These are phyloP conservation scores for Notospermus geniculatus DNA, from an alignment of 1,140 invertebrate genomes.

Conservation along the genomic window DNA sequence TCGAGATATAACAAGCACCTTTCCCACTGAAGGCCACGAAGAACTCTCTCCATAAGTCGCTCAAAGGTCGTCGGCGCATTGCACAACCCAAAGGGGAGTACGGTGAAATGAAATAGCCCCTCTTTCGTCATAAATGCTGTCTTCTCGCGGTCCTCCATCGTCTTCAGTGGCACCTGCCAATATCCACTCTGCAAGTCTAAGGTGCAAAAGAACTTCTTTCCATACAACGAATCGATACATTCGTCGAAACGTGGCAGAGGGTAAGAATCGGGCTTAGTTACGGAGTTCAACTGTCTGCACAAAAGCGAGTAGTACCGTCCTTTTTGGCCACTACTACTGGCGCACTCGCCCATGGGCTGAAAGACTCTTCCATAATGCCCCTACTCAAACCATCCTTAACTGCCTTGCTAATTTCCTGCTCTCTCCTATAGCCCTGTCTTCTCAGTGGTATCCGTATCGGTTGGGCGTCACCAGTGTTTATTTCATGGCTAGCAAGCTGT, in stretches of 20 bases:
- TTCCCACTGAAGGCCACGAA: conserved; percentile 2
- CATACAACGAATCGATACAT: conserved; percentile 10
- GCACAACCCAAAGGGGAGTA: conserved; percentile 11
- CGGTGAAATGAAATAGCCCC: conserved; percentile 12
- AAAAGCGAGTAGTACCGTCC: conserved; percentile 33
- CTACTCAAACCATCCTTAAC: conserved; percentile 27
- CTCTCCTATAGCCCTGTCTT: too few relatives aligned
- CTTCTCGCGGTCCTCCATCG: conserved; percentile 15
- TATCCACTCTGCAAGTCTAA: conserved; percentile 29
- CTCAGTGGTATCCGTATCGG: too few relatives aligned
- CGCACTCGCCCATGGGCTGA: conserved; percentile 11
- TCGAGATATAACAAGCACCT: conserved; percentile 9
- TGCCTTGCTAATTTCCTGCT: conserved; percentile 12
- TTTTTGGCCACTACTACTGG: conserved; percentile 11
- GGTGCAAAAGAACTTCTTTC: conserved; percentile 18
- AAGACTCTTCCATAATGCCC: conserved; percentile 11
- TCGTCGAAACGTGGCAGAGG: conserved; percentile 18
- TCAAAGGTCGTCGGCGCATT: conserved; percentile 19
- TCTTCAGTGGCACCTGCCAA: conserved; percentile 37
- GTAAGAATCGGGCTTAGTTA: conserved; percentile 18
- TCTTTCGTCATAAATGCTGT: conserved; percentile 18
- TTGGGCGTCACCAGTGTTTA: too few relatives aligned
- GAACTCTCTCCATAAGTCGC: conserved; percentile 12
- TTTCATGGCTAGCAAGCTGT: too few relatives aligned
- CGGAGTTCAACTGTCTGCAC: conserved; percentile 21